Evolutionary conservation across 2,113 vertebrate species (phyloP), one percentile per base, ranked within the genome.

Genomic region (Balaeniceps rex): DNA sequence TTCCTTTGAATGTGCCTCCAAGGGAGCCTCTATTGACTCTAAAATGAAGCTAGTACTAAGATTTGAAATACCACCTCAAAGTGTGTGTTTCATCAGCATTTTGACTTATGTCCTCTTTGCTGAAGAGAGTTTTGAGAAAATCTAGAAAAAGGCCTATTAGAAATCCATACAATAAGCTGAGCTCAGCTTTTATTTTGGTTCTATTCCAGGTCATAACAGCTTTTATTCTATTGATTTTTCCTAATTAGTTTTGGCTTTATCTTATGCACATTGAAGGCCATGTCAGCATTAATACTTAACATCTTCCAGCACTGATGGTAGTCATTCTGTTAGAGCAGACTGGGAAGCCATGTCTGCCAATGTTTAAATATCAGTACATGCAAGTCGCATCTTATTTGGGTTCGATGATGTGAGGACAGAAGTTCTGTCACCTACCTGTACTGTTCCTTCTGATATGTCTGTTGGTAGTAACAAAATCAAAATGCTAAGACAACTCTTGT

Each of bases 211-310:
- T 65, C 3, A 0, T 25, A 89, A 68, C 64, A 85, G 64, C 44
- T 87, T 94, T 83, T 65, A 60, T 87, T 78, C n/a, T 38, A 95
- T 69, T 66, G 80, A 88, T 71, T 88, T 93, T 92, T 93, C 60
- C 81, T 92, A 95, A 90, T 83, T 80, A 88, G 44, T 69, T 92
- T 83, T 93, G 71, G 34, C 61, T 87, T 93, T 63, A 44, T 82
- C 24, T 88, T 70, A 36, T 40, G 33, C 34, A 72, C 19, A 44
- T 31, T 81, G 88, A 92, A 91, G 49, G 31, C 55, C 15, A 3
- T 34, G 66, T 70, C 9, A 12, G n/a, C 49, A 77, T 69, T 83
- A 94, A 85, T 84, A 72, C 9, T 84, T 69, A 44, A 49, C 12
- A n/a, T 58, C 40, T 92, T 71, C 69, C 91, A 89, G 42, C n/a